These are phyloP conservation scores for Eidolon helvum DNA, from an alignment of 2,113 vertebrate species.

Conservation along the genomic window DNA sequence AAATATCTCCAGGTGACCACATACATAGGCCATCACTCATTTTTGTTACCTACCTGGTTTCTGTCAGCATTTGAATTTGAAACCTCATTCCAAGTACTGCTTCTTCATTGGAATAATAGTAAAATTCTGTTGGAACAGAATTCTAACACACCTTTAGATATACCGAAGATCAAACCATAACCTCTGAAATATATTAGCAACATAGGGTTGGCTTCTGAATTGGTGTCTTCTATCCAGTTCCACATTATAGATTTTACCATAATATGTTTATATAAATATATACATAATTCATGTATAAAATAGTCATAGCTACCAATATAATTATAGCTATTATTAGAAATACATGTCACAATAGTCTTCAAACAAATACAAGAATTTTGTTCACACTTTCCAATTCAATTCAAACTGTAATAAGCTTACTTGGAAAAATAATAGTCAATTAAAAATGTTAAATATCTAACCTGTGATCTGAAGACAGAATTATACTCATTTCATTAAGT, in stretches of 20 bases:
- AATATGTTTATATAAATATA: neutral
- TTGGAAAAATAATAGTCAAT: slow-evolving; percentile 72
- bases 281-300: neutral
- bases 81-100: neutral
- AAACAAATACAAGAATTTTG: slow-evolving; percentile 31
- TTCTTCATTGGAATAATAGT: neutral
- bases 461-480: slow-evolving; percentile 46
- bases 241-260: neutral
- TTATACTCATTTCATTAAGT: slow-evolving; percentile 49
- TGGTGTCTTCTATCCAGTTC: neutral
- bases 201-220: neutral
- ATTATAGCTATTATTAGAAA: slow-evolving; percentile 56
- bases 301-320: neutral
- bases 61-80: neutral
- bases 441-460: slow-evolving; percentile 70
- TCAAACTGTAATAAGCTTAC: slow-evolving; percentile 42
- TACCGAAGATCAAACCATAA: neutral
- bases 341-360: neutral
- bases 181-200: neutral
- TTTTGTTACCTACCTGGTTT: neutral
- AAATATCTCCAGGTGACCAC: neutral
- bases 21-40: neutral
- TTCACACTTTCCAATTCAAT: slow-evolving; percentile 50
- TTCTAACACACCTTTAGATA: neutral
- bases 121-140: neutral